Conservation (phyloP, 2,797 vertebrate species). For the Dermochelys coriacea region DNA sequence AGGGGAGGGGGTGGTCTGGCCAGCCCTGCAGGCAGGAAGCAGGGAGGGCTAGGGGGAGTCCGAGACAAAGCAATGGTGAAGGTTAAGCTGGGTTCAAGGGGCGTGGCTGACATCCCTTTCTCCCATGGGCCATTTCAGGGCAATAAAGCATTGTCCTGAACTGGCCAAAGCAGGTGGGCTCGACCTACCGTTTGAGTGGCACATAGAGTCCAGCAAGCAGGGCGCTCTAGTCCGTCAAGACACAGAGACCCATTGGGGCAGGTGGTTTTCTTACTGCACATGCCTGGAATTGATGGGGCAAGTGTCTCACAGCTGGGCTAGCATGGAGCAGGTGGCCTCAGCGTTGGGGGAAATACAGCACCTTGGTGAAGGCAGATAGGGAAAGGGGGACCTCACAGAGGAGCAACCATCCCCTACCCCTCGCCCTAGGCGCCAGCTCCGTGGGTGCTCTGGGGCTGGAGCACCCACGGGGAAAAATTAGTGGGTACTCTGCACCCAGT, state of each 20-base stretch:
- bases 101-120: slow-evolving; percentile 76
- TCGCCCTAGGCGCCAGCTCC: too few species aligned
- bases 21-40: too few species aligned
- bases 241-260: neutral
- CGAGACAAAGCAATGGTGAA: slow-evolving; percentile 5
- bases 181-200: neutral
- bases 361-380: neutral
- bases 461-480: too few species aligned
- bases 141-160: slow-evolving; percentile 84
- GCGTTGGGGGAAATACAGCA: neutral
- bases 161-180: slow-evolving; percentile 55
- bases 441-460: too few species aligned
- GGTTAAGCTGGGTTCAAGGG: slow-evolving; percentile 69
- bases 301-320: too few species aligned
- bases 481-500: too few species aligned
- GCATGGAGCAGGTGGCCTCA: neutral
- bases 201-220: accelerated
- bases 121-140: slow-evolving; percentile 72
- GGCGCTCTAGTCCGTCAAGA: neutral
- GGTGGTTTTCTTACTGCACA: neutral
- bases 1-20: too few species aligned
- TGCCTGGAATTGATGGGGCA: too few species aligned
- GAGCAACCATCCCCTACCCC: neutral
- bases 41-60: neutral
- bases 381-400: neutral